Evolutionary conservation across 1,140 invertebrate species (phyloP).

Genomic region (Platyscapa corneri): DNA sequence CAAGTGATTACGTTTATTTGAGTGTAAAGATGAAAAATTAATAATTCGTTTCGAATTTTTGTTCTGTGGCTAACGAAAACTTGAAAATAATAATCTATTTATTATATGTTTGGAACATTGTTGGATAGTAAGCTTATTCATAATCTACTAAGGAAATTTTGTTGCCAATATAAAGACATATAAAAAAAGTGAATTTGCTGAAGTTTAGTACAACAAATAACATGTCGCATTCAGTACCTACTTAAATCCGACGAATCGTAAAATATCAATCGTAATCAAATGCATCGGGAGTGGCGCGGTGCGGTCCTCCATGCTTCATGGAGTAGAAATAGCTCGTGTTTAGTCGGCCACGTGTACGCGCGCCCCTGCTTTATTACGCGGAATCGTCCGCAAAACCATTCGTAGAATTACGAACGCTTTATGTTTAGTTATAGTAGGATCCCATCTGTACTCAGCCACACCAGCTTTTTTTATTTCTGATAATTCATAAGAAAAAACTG

Average conservation of each 20-base stretch:
- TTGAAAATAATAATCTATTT: too few relatives aligned
- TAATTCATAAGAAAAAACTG: not conserved
- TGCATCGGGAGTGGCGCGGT: not conserved
- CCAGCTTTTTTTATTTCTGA: not conserved
- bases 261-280: conserved; percentile 41
- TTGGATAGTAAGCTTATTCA: too few relatives aligned
- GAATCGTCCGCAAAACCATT: conserved; percentile 26
- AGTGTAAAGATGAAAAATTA: too few relatives aligned
- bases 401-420: not conserved
- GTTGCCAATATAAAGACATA: not conserved
- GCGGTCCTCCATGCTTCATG: conserved; percentile 12
- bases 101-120: too few relatives aligned
- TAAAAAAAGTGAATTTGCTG: not conserved
- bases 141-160: not conserved
- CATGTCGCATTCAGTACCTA: not conserved
- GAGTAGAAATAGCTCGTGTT: conserved; percentile 38
- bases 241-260: conserved; percentile 30
- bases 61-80: too few relatives aligned
- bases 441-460: not conserved
- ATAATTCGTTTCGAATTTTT: too few relatives aligned
- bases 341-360: conserved; percentile 7
- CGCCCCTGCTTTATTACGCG: conserved; percentile 38
- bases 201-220: not conserved
- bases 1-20: too few relatives aligned
- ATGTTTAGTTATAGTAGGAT: not conserved